phyloP scores from a whole-genome alignment of 2,113 vertebrate species.

The Collichthys lucidus region DNA sequence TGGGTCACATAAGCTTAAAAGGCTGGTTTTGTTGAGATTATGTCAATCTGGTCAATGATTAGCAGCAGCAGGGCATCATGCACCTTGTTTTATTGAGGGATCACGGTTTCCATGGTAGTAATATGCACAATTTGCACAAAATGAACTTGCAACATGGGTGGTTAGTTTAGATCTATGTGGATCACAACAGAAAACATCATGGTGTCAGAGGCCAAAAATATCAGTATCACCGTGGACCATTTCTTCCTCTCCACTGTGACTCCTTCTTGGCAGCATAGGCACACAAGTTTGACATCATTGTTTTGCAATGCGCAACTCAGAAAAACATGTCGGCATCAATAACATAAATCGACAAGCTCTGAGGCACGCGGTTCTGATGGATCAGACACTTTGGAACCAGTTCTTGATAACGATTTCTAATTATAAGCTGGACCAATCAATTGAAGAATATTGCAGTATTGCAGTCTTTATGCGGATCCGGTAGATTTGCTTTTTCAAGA shows the following conservation, averaged over 20 bases:
- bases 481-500: too few species aligned
- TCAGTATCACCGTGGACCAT: not conserved
- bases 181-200: not conserved
- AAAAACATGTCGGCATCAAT: too few species aligned
- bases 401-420: too few species aligned
- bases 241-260: too few species aligned
- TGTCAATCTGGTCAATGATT: slow-evolving; percentile 38
- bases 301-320: too few species aligned
- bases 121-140: not conserved
- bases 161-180: not conserved
- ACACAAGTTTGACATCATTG: too few species aligned
- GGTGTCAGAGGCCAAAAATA: not conserved
- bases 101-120: slow-evolving; percentile 10
- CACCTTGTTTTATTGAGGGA: slow-evolving; percentile 14
- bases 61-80: not conserved
- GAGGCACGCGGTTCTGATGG: too few species aligned
- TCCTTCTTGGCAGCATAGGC: too few species aligned
- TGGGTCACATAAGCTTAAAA: slow-evolving; percentile 21
- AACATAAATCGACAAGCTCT: too few species aligned
- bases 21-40: slow-evolving; percentile 49
- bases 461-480: too few species aligned
- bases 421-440: not conserved
- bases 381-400: too few species aligned
- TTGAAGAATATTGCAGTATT: not conserved
- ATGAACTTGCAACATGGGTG: not conserved